These are phyloP conservation scores for Sicus ferrugineus DNA, from an alignment of 2,888 invertebrate species.

Conservation along the genomic window DNA sequence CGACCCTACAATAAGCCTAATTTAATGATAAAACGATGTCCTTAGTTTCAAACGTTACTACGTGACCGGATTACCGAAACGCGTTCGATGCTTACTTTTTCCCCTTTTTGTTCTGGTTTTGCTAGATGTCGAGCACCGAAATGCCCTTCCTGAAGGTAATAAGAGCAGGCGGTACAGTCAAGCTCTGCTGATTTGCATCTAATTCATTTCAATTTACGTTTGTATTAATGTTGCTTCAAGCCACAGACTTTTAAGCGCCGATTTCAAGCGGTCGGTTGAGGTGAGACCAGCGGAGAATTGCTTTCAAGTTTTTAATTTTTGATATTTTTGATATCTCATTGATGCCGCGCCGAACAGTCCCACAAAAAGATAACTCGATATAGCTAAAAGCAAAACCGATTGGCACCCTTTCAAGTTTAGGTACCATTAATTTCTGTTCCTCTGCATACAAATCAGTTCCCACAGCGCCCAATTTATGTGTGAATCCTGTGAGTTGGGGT, in stretches of 20 bases:
- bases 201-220: slow-evolving; percentile 15
- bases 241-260: too few relatives aligned
- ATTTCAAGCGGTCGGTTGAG: too few relatives aligned
- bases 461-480: slow-evolving; percentile 11
- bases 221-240: background rate
- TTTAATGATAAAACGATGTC: background rate
- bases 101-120: background rate
- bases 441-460: slow-evolving; percentile 2
- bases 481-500: slow-evolving; percentile 1
- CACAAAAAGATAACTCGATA: too few relatives aligned
- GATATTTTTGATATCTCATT: background rate
- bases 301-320: background rate
- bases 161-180: slow-evolving; percentile 6
- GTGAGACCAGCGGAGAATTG: background rate
- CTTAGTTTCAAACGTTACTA: background rate
- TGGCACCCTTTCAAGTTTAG: background rate
- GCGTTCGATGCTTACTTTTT: too few relatives aligned
- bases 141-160: slow-evolving; percentile 11
- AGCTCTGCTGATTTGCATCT: slow-evolving; percentile 7
- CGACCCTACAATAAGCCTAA: too few relatives aligned
- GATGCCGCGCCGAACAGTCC: background rate
- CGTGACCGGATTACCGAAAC: background rate
- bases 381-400: too few relatives aligned
- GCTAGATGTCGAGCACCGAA: background rate
- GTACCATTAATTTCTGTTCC: background rate